Conservation (phyloP, 2,888 invertebrate genomes). For the Acleris cristana region DNA sequence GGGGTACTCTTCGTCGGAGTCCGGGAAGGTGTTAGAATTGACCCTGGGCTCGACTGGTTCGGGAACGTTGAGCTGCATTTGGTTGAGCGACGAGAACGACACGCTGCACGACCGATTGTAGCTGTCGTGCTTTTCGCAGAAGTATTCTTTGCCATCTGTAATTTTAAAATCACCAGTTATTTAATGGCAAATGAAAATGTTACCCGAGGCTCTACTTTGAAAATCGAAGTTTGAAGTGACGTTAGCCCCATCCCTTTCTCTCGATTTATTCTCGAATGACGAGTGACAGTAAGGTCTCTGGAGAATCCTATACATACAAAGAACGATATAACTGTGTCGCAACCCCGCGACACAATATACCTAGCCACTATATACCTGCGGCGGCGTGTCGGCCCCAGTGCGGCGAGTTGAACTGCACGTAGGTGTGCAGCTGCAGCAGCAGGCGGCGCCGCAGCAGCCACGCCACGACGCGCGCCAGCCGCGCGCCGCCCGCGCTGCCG, state of each 20-base stretch:
- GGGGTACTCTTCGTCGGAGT: conserved; percentile 75
- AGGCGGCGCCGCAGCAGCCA: conserved; percentile 96
- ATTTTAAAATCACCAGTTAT: conserved; percentile 19
- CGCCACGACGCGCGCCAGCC: conserved; percentile 93
- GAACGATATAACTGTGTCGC: no score
- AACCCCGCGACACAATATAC: no score
- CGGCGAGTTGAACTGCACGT: conserved; percentile 90
- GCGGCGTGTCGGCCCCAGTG: conserved; percentile 85
- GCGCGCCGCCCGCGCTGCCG: conserved; percentile 62
- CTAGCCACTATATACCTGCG: conserved; percentile 22
- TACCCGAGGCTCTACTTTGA: not conserved
- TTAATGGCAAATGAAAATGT: not conserved
- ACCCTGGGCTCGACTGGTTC: conserved; percentile 71
- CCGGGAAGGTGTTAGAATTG: conserved; percentile 65
- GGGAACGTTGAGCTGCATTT: conserved; percentile 72
- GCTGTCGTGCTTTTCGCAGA: conserved; percentile 78
- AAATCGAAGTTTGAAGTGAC: not conserved
- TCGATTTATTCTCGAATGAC: no score
- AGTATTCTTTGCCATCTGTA: conserved; percentile 78
- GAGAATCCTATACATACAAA: no score
- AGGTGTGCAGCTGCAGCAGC: conserved; percentile 95
- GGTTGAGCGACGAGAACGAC: conserved; percentile 73
- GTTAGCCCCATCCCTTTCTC: no score
- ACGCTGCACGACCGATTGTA: conserved; percentile 75
- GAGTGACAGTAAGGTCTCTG: no score